A percentile compares a stretch with the other conserved stretches of the same genome.
Conservation (phyloP, 2,113 vertebrate genomes). For the Microtus richardsoni region DNA sequence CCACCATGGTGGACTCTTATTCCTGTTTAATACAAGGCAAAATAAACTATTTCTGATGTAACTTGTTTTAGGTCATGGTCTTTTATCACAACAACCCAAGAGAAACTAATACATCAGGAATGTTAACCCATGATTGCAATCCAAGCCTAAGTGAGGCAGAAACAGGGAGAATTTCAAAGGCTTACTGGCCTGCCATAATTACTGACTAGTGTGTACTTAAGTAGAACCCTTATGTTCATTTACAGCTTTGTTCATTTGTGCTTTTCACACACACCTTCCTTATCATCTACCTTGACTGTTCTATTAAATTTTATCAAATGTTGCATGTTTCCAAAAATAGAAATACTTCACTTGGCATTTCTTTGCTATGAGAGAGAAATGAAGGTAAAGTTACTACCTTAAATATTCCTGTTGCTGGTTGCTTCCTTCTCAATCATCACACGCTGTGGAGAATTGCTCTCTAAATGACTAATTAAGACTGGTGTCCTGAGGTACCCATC, state of each 20-base stretch:
- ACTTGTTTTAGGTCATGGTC: neutral
- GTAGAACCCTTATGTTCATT: neutral
- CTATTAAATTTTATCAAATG: slow-evolving; percentile 6
- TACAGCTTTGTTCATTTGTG: neutral
- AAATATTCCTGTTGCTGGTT: slow-evolving; percentile 58
- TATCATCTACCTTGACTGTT: neutral
- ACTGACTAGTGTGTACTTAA: neutral
- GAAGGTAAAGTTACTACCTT: slow-evolving; percentile 28
- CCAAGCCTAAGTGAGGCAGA: neutral
- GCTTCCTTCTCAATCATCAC: slow-evolving; percentile 61
- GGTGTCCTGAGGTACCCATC: slow-evolving; percentile 68
- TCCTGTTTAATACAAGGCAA: no score
- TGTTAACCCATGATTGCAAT: neutral
- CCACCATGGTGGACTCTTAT: neutral
- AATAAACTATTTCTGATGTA: neutral
- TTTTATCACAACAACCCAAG: neutral
- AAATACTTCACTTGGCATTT: neutral
- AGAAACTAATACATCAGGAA: neutral
- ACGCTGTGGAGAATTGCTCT: slow-evolving; percentile 61
- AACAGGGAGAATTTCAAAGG: neutral
- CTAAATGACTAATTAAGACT: slow-evolving; percentile 76
- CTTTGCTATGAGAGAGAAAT: slow-evolving; percentile 11
- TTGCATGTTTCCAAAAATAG: slow-evolving; percentile 16
- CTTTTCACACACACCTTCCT: neutral
- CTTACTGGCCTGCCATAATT: neutral